Conservation (phyloP, 2,888 invertebrate species). For the Cryptops parisi region DNA sequence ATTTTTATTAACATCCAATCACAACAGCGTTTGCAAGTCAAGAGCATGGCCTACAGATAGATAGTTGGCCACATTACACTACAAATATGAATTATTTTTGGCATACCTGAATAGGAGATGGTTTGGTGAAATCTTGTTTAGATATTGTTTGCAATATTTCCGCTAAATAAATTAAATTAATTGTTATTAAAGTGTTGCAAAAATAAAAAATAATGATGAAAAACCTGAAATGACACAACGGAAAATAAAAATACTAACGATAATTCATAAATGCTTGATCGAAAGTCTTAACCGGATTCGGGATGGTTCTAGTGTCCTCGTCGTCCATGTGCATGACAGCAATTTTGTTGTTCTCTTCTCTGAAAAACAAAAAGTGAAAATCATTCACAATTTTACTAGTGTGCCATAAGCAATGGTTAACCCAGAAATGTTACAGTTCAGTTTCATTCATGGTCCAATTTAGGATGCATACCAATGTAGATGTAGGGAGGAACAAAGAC, state of each 20-base stretch:
- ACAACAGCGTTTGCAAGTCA: neutral
- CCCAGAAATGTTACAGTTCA: no score
- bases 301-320: slow-evolving; percentile 36
- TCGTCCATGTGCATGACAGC: slow-evolving; percentile 40
- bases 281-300: slow-evolving; percentile 65
- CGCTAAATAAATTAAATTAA: slow-evolving; percentile 30
- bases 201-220: no score
- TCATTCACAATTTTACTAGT: no score
- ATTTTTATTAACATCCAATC: neutral
- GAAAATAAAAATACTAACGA: slow-evolving; percentile 32
- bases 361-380: no score
- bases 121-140: slow-evolving; percentile 62
- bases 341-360: slow-evolving; percentile 39
- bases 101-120: slow-evolving; percentile 59
- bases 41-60: neutral
- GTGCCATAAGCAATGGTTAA: no score
- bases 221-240: neutral
- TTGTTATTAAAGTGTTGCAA: neutral
- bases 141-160: slow-evolving; percentile 65
- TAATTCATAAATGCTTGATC: slow-evolving; percentile 66
- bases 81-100: neutral
- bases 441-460: no score
- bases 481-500: no score
- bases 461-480: no score
- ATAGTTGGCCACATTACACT: neutral